Percentiles rank a stretch among this genome's conserved stretches.
Conservation (phyloP, 2,113 vertebrate genomes). For the Sander vitreus region DNA sequence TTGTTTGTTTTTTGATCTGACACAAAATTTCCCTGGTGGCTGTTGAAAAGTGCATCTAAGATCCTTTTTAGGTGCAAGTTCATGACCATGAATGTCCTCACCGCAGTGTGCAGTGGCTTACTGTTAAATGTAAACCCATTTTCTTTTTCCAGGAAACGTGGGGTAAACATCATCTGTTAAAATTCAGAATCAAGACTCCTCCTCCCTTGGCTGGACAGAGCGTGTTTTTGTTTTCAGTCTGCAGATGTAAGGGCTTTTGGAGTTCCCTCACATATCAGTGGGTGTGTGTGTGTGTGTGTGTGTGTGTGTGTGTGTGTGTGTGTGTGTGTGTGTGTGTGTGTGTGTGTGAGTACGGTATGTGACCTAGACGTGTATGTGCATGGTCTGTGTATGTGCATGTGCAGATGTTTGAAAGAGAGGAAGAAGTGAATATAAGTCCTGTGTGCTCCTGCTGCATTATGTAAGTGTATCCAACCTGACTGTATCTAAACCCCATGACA, state of each 20-base stretch:
- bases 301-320: slow-evolving; percentile 6
- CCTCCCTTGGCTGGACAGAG: slow-evolving; percentile 58
- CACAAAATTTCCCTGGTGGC: not conserved
- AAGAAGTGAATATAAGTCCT: slow-evolving; percentile 1
- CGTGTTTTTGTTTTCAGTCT: slow-evolving; percentile 65
- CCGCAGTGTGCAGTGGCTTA: not conserved
- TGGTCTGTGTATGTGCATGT: not conserved
- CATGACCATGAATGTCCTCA: slow-evolving; percentile 23
- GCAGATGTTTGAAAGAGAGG: slow-evolving; percentile 1
- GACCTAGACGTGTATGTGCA: not conserved
- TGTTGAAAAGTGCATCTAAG: slow-evolving; percentile 20
- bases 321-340: slow-evolving; percentile 1
- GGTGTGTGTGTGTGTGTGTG: slow-evolving; percentile 13
- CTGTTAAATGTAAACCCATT: slow-evolving; percentile 28
- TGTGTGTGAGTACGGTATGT: slow-evolving; percentile 1
- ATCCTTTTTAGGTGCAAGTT: slow-evolving; percentile 44
- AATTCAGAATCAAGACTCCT: slow-evolving; percentile 63
- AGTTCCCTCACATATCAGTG: slow-evolving; percentile 61
- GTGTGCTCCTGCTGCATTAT: slow-evolving; percentile 44
- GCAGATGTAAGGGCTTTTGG: slow-evolving; percentile 55
- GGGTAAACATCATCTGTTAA: slow-evolving; percentile 68
- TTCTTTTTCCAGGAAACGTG: slow-evolving; percentile 55
- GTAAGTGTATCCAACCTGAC: slow-evolving; percentile 48
- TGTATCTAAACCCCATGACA: slow-evolving; percentile 63
- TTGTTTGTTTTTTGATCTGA: not conserved